Conservation (phyloP, 1,140 invertebrate genomes). For the Drosophila obscura region DNA sequence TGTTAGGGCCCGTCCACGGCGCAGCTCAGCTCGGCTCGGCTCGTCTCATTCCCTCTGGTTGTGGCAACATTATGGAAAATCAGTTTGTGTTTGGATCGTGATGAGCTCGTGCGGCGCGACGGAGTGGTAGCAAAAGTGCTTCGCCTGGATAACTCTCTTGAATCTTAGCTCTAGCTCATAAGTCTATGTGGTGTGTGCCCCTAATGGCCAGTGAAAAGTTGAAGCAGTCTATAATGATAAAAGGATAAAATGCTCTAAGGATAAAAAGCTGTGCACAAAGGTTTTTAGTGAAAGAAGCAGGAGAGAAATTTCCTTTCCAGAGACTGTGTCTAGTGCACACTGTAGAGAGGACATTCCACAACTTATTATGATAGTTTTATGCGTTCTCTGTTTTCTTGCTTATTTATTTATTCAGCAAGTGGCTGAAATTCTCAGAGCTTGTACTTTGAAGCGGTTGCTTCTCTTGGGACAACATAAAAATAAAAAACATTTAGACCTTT, state of each 20-base stretch:
- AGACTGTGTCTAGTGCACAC: no score
- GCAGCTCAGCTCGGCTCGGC: constrained; percentile 57
- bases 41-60: constrained; percentile 8
- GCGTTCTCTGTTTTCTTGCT: no score
- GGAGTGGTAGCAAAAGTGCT: constrained; percentile 10
- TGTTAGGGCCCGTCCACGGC: constrained; percentile 48
- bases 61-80: constrained; percentile 78
- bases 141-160: constrained; percentile 17
- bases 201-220: not conserved
- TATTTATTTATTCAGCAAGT: no score
- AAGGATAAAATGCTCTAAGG: not conserved
- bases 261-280: not conserved
- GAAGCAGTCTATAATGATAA: not conserved
- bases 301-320: no score
- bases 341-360: no score
- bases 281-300: no score
- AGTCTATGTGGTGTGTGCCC: constrained; percentile 13
- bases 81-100: constrained; percentile 78
- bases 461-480: no score
- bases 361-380: no score
- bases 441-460: no score
- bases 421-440: no score
- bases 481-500: no score
- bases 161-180: not conserved
- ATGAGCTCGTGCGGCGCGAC: constrained; percentile 38